Conservation (phyloP, 2,888 invertebrate species). For the Campoplex nolae region DNA sequence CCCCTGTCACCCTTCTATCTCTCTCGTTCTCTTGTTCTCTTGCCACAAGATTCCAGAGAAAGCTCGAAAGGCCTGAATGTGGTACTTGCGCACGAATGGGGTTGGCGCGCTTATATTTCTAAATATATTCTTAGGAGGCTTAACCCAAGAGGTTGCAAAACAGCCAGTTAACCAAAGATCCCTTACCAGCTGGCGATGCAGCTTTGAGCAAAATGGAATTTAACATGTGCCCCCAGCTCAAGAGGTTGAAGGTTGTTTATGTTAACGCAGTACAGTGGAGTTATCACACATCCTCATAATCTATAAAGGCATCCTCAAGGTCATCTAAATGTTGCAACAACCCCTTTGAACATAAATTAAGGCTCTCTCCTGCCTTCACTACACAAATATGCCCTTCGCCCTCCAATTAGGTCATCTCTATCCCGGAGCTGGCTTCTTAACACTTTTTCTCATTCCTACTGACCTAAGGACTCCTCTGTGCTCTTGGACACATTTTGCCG, state of each 20-base stretch:
- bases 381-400: not conserved
- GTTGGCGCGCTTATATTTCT: conserved; percentile 35
- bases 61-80: conserved; percentile 35
- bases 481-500: not conserved
- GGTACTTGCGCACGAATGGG: conserved; percentile 63
- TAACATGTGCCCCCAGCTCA: not conserved
- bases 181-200: conserved; percentile 10
- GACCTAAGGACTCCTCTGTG: not conserved
- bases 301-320: not conserved
- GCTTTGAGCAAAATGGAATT: conserved; percentile 5
- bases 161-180: conserved; percentile 29
- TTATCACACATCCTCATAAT: not conserved
- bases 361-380: not conserved
- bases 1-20: too few relatives aligned
- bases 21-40: not conserved
- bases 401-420: conserved; percentile 16
- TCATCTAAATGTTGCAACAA: not conserved
- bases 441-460: not conserved
- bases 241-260: not conserved
- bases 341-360: not conserved
- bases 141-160: conserved; percentile 49
- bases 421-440: not conserved
- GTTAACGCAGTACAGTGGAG: not conserved
- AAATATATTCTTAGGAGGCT: conserved; percentile 60
- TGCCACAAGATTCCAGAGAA: not conserved